A percentile compares a stretch with the other conserved stretches of the same genome.
These are phyloP conservation scores for Australoheros facetus DNA, from an alignment of 2,797 vertebrate species.

Conservation along the genomic window DNA sequence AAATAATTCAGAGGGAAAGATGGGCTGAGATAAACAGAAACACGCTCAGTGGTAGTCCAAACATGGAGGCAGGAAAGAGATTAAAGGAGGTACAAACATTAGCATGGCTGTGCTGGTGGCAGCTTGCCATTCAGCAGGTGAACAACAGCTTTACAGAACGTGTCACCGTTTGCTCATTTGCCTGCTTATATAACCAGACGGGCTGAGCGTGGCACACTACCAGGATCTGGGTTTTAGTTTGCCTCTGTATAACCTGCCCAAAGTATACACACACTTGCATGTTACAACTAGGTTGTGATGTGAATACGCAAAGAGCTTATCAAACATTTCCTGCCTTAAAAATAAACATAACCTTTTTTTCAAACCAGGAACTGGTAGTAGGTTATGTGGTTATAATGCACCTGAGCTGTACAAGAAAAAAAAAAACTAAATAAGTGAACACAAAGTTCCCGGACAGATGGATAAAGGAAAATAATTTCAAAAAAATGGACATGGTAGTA, in stretches of 20 bases:
- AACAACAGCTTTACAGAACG: constrained; percentile 6
- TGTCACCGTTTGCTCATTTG: neutral
- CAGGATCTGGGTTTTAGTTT: neutral
- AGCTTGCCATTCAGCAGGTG: constrained; percentile 4
- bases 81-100: constrained; percentile 16
- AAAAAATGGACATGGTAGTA: neutral
- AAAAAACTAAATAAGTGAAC: neutral
- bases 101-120: constrained; percentile 9
- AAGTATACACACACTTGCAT: neutral
- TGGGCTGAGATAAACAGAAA: constrained; percentile 3
- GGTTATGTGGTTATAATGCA: neutral
- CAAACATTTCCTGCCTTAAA: neutral
- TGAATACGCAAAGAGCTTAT: neutral
- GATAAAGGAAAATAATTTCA: neutral
- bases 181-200: neutral
- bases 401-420: neutral
- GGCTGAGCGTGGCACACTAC: neutral
- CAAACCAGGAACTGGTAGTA: neutral
- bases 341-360: accelerated
- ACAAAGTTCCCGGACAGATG: neutral
- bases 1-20: constrained; percentile 44
- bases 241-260: neutral
- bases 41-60: constrained; percentile 20
- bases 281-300: neutral
- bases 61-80: constrained; percentile 21